Conservation (phyloP, 2,113 vertebrate species). For the Eublepharis macularius region DNA sequence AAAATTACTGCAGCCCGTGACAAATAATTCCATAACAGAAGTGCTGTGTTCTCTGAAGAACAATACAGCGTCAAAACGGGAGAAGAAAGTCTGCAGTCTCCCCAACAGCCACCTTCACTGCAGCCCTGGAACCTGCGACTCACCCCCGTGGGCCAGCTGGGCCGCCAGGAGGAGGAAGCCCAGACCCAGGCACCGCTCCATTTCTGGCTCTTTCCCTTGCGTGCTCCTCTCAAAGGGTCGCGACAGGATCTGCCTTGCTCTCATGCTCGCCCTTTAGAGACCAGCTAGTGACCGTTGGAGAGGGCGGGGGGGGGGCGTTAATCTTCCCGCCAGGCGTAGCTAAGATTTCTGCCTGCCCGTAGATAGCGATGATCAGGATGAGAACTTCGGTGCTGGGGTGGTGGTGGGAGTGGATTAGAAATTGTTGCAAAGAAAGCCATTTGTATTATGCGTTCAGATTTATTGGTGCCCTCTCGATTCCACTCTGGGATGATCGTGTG, state of each 20-base stretch:
- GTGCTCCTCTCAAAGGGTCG: too few relatives aligned
- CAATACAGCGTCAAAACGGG: not conserved
- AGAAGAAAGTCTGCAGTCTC: not conserved
- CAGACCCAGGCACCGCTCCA: not conserved
- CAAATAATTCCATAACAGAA: too few relatives aligned
- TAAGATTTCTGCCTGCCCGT: not conserved
- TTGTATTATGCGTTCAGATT: too few relatives aligned
- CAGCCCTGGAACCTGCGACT: not conserved
- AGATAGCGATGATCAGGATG: not conserved
- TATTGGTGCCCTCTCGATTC: too few relatives aligned
- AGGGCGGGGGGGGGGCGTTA: too few relatives aligned
- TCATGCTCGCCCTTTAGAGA: not conserved
- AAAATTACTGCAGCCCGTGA: too few relatives aligned
- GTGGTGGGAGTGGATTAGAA: too few relatives aligned
- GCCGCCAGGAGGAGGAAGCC: not conserved
- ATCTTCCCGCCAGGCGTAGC: not conserved
- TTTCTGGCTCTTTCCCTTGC: slow-evolving; percentile 3
- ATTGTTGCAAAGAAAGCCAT: too few relatives aligned
- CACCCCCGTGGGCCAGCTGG: not conserved
- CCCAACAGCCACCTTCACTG: not conserved
- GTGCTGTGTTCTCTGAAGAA: too few relatives aligned
- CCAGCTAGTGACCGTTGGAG: not conserved
- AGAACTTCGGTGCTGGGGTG: not conserved
- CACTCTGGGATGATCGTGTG: too few relatives aligned
- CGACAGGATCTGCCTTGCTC: too few relatives aligned